phyloP scores from a whole-genome alignment of 1,140 invertebrate genomes.

The Globodera rostochiensis region DNA sequence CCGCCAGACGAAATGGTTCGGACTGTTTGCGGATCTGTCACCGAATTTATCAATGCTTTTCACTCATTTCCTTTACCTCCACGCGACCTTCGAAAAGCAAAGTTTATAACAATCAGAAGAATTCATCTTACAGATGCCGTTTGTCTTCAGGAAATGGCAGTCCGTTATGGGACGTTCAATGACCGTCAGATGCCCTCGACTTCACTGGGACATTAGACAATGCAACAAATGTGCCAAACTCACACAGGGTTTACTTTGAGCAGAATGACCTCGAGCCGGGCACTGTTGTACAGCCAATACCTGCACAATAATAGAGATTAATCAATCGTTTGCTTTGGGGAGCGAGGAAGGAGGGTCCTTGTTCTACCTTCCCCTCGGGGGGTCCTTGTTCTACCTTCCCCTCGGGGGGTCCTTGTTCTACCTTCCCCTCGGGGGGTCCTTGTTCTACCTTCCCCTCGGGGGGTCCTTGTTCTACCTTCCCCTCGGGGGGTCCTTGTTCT shows the following conservation, averaged over 20 bases:
- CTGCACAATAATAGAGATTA: conserved; percentile 34
- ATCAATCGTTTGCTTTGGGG: too few relatives aligned
- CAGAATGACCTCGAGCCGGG: conserved; percentile 50
- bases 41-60: not conserved
- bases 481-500: too few relatives aligned
- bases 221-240: not conserved
- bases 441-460: too few relatives aligned
- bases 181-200: conserved; percentile 49
- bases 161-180: conserved; percentile 45
- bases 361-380: not conserved
- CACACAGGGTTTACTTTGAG: conserved; percentile 42
- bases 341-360: not conserved
- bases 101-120: conserved; percentile 9
- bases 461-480: too few relatives aligned
- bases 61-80: not conserved
- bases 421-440: too few relatives aligned
- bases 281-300: conserved; percentile 55
- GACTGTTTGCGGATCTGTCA: conserved; percentile 22
- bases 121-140: conserved; percentile 49
- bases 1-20: conserved; percentile 49
- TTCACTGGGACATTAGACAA: not conserved
- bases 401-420: too few relatives aligned
- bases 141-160: conserved; percentile 48
- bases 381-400: too few relatives aligned
- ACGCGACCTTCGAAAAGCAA: not conserved